Percentiles rank a stretch among this genome's conserved stretches.
Conservation (phyloP, 2,113 vertebrate genomes). For the Cheirogaleus medius region DNA sequence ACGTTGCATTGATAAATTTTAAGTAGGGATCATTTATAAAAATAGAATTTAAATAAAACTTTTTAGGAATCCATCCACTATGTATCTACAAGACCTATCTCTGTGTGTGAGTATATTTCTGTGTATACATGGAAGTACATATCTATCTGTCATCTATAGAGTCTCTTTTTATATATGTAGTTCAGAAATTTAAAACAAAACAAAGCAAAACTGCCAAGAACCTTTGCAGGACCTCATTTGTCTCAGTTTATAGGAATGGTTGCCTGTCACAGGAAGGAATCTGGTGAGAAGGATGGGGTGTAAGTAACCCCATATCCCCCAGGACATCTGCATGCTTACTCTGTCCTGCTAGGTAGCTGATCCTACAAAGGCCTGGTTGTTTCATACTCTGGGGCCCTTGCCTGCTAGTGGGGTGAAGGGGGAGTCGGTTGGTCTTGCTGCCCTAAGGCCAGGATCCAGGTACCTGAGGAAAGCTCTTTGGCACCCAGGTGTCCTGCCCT, state of each 20-base stretch:
- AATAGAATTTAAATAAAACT: neutral
- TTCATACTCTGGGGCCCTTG: neutral
- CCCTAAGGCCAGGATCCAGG: neutral
- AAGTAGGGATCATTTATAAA: neutral
- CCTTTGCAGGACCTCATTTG: neutral
- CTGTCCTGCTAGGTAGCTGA: neutral
- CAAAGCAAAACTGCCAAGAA: neutral
- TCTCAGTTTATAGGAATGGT: neutral
- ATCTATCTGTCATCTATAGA: neutral
- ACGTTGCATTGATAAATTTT: neutral
- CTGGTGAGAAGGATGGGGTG: neutral
- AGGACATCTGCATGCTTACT: neutral
- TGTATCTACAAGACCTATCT: neutral
- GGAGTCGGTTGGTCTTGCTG: neutral
- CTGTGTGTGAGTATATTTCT: neutral
- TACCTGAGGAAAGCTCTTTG: neutral
- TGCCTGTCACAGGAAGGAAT: neutral
- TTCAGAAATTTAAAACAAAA: constrained; percentile 2
- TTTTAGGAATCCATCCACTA: neutral
- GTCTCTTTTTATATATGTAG: neutral
- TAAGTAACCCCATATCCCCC: neutral
- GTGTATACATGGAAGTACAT: no score
- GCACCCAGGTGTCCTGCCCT: neutral
- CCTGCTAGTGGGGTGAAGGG: neutral
- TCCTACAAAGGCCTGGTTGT: neutral